These are phyloP conservation scores for Pteropus alecto DNA, from an alignment of 2,113 vertebrate genomes.

Conservation along the genomic window DNA sequence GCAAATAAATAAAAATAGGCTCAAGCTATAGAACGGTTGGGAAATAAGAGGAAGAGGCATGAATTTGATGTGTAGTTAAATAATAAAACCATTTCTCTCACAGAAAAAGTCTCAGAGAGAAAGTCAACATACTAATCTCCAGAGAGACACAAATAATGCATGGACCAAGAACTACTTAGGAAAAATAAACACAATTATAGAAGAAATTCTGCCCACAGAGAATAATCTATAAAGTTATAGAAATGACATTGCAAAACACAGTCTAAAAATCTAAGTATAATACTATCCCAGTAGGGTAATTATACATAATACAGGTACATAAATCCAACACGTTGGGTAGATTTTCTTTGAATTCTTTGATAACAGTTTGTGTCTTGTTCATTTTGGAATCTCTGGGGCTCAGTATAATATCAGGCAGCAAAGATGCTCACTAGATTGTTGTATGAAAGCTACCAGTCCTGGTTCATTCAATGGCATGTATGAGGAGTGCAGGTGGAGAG, in stretches of 20 bases:
- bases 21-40: not conserved
- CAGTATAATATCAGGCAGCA: not conserved
- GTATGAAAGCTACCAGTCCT: not conserved
- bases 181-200: not conserved
- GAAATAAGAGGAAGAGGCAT: not conserved
- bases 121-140: not conserved
- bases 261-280: not conserved
- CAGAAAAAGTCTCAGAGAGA: not conserved
- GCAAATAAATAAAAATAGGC: conserved; percentile 6
- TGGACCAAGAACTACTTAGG: not conserved
- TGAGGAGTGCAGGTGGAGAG: not conserved
- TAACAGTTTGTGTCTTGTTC: not conserved
- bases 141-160: not conserved
- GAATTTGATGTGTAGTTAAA: not conserved
- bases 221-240: not conserved
- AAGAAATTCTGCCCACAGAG: not conserved
- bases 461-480: not conserved
- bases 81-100: not conserved
- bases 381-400: not conserved
- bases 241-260: not conserved
- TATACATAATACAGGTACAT: not conserved
- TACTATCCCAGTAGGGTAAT: not conserved
- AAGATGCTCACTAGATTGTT: not conserved
- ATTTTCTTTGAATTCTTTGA: not conserved
- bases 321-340: not conserved